Base-by-base conservation (phyloP, 2,113 vertebrate species). In the Empidonax alnorum region DNA sequence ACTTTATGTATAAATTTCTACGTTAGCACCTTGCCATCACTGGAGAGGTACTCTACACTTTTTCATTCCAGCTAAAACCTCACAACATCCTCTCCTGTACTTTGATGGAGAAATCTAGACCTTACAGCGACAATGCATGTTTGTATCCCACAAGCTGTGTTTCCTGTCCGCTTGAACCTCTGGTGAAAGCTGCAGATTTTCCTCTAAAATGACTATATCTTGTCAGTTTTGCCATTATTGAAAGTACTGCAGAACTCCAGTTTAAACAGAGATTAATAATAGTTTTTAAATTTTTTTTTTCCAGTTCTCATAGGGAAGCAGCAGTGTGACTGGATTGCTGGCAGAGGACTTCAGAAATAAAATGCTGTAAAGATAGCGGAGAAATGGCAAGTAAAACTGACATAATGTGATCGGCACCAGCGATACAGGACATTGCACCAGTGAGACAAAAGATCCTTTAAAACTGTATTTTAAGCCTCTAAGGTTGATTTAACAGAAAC, bases 341-440 rank as follows among this genome's bases (percentile, higher is more conserved):
- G 90, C 92, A 95, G 90, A 83, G 71, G 73, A 95, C 62, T 96
- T 95, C 44, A 89, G 75, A 96, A 96, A 94, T 61, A 90, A 95
- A 96, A 49, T 55, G 67, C 74, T 89, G 44, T 75, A 72, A 96
- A 96, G 82, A 59, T 58, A 90, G 68, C 90, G 10, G 4, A 93
- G 86, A 97, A 95, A 35, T 85, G 39, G 69, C 91, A 94, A 97
- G 67, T 73, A 97, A 96, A 94, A 95, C 79, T 31, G 1, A 84
- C 89, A 93, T 83, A 95, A 90, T 97, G 86, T 94, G 77, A 80
- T 85, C 50, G 21, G 82, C 96, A 97, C 91, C 84, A 91, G 91
- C 71, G 63, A 79, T 79, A 67, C 93, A 95, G 87, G 41, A 46
- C 95, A 88, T 76, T 62, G 41, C 80, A 59, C 49, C 58, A 96